Evolutionary conservation across 2,113 vertebrate species (phyloP).

Genomic region (Gopherus evgoodei): DNA sequence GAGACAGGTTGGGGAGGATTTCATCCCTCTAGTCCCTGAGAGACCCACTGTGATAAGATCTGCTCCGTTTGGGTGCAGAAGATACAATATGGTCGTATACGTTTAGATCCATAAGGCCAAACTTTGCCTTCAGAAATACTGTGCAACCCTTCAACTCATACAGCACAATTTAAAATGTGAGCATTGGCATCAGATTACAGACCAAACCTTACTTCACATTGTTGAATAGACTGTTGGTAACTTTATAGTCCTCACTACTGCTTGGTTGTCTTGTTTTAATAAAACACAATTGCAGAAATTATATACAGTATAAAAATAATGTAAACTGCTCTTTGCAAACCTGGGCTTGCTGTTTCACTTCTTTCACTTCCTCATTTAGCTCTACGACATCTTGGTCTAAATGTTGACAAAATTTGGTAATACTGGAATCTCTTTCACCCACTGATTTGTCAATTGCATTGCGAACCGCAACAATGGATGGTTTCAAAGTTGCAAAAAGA

Average conservation of each 20-base stretch:
- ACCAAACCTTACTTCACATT: background rate
- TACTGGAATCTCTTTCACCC: slow-evolving; percentile 72
- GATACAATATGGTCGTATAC: background rate
- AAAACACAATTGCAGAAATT: background rate
- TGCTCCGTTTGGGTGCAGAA: background rate
- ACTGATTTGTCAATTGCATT: slow-evolving; percentile 78
- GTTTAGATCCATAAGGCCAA: background rate
- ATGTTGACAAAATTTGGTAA: slow-evolving; percentile 80
- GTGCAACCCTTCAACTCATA: background rate
- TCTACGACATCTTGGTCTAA: slow-evolving; percentile 82
- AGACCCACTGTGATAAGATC: background rate
- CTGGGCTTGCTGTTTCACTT: slow-evolving; percentile 77
- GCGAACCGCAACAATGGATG: slow-evolving; percentile 75
- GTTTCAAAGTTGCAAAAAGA: slow-evolving; percentile 81
- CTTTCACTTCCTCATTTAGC: slow-evolving; percentile 80
- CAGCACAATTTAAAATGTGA: background rate
- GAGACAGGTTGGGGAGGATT: background rate
- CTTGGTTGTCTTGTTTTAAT: background rate
- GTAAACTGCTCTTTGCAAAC: slow-evolving; percentile 61
- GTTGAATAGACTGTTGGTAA: background rate
- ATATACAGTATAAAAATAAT: background rate
- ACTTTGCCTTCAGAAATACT: background rate
- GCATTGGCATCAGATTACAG: background rate
- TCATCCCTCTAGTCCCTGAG: background rate
- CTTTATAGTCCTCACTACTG: background rate